These are phyloP conservation scores for Polypedilum vanderplanki DNA, from an alignment of 1,140 invertebrate genomes.

Conservation along the genomic window DNA sequence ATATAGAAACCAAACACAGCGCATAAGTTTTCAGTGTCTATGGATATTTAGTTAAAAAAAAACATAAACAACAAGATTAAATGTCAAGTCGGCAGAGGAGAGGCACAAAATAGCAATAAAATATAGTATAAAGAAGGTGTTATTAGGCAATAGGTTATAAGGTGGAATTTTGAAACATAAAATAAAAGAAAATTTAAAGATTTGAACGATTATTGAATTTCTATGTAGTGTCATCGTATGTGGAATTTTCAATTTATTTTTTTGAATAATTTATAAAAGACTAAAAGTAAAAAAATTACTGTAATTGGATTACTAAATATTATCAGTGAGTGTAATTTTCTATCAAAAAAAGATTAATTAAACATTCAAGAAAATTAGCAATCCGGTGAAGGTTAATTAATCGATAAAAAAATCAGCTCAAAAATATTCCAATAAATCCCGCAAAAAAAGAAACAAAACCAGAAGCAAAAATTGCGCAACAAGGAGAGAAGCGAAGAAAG, in stretches of 20 bases:
- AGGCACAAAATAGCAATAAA: background rate
- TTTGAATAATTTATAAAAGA: no score
- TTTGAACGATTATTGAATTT: background rate
- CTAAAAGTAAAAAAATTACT: no score
- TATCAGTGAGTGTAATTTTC: no score
- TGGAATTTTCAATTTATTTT: no score
- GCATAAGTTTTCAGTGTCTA: background rate
- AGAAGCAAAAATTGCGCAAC: background rate
- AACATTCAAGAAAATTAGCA: no score
- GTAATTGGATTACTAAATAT: no score
- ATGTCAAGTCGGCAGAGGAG: constrained; percentile 9
- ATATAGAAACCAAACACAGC: background rate
- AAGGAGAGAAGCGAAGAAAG: background rate
- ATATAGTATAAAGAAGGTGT: background rate
- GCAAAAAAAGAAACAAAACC: background rate
- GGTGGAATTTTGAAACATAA: no score
- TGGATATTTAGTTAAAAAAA: constrained; percentile 6
- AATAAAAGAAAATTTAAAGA: background rate
- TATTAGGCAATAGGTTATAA: background rate
- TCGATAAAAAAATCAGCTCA: background rate
- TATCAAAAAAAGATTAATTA: no score
- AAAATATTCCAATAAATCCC: background rate
- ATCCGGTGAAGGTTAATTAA: no score
- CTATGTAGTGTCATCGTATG: no score
- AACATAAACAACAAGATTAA: constrained; percentile 14